Percentiles rank a stretch among this genome's conserved stretches.
Conservation (phyloP, 2,888 invertebrate species). For the Volucella bombylans region DNA sequence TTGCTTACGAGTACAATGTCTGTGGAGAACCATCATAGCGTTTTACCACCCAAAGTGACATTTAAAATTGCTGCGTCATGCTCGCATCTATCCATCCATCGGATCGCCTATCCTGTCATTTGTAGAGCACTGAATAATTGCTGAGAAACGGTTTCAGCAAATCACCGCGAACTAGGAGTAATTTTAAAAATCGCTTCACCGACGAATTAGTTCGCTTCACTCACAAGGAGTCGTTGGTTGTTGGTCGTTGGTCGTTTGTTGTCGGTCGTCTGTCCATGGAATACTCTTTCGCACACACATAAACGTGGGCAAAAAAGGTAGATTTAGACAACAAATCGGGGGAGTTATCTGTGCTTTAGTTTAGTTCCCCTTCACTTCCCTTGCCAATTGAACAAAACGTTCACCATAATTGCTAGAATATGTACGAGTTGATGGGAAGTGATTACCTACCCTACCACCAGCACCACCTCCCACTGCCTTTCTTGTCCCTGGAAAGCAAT, state of each 20-base stretch:
- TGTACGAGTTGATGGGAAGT: constrained; percentile 70
- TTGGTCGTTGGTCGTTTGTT: no score
- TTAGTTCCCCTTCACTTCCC: not conserved
- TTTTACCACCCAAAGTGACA: constrained; percentile 66
- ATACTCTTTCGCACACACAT: constrained; percentile 1
- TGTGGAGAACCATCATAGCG: constrained; percentile 16
- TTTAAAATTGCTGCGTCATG: constrained; percentile 71
- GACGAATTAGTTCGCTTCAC: constrained; percentile 54
- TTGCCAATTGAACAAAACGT: constrained; percentile 35
- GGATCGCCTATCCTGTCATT: constrained; percentile 50
- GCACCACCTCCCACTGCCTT: not conserved
- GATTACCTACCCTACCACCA: constrained; percentile 55
- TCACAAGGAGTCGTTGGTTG: constrained; percentile 54
- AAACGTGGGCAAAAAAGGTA: constrained; percentile 22
- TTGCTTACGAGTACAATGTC: not conserved
- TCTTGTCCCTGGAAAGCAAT: constrained; percentile 66
- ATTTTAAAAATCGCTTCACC: constrained; percentile 58
- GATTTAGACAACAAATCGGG: constrained; percentile 73
- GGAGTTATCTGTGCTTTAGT: constrained; percentile 28
- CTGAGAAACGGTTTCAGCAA: constrained; percentile 71
- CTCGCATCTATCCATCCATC: constrained; percentile 49
- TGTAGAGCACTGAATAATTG: constrained; percentile 69
- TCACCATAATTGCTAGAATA: constrained; percentile 72
- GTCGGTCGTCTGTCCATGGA: constrained; percentile 34
- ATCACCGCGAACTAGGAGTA: constrained; percentile 69